Evolutionary conservation across 2,888 invertebrate genomes (phyloP), one percentile per base, ranked within the genome.

Genomic region (Lacanobia oleracea): DNA sequence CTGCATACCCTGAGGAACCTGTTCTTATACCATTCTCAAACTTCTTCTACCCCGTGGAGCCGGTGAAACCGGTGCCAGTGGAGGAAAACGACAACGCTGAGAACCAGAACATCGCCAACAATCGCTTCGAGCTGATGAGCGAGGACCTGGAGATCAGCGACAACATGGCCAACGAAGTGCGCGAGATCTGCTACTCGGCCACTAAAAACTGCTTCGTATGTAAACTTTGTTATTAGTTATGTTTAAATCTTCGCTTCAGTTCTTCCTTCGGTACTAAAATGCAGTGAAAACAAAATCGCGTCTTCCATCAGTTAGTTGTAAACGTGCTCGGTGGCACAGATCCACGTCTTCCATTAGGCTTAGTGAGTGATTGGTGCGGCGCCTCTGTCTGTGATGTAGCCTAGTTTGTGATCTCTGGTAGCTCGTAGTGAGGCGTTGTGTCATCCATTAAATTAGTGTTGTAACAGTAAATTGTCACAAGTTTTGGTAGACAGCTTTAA

Each of bases 401-500:
- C 86, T 77, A 70, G 12, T 71, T 86, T 80, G 88, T 79, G 84
- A 87, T 87, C 82, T 85, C 85, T 84, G 67, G 53, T 79, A 75
- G 83, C 77, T 81, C 75, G 48, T 60, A 68, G 64, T 77, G 84
- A 86, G 86, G 88, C 87, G 88, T 82, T 88, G 89, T 88, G 83
- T 88, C 87, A 77, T 82, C 83, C 84, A 84, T 85, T 89, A 87
- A 89, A 89, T 88, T 87, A 93, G 94, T 93, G 93, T 90, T 90
- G 85, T 92, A 89, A 91, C 92, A 91, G 89, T 91, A 91, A 91
- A 93, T 91, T 93, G 89, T 91, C 91, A 89, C 93, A 91, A 93
- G 94, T 95, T 96, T 95, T 96, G 96, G 96, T 96, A 96, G 93
- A 94, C 95, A 96, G 96, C 96, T 96, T 96, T 96, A 96, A 72